Evolutionary conservation across 2,888 invertebrate genomes (phyloP), one percentile per base, ranked within the genome.

Genomic region (Campoletis raptor): DNA sequence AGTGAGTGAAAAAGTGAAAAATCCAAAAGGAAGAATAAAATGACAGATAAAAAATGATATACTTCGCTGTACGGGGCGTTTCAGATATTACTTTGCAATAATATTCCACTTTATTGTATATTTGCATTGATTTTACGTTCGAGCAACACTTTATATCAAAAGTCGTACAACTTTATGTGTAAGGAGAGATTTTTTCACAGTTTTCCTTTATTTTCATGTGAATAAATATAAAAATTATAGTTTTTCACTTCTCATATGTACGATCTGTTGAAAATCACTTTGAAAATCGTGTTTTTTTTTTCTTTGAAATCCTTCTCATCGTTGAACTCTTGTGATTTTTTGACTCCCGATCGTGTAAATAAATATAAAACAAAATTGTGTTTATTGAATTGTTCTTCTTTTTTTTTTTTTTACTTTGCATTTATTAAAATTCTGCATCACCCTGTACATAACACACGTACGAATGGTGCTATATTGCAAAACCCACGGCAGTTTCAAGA

Each of bases 1-100:
- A 76, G 64, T 76, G 80, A 85, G 77, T 86, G 83, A 81, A 86
- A 83, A 83, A 80, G 64, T 67, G 83, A 79, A 70, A 42, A 80
- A 81, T 74, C 30, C 61, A 70, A 78, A 36, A 40, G 61, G 37
- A 72, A 80, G 24, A 69, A 76, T 37, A 48, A 61, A 67, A 83
- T 48, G 8, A 45, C 57, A 40, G 52, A 77, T 4, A 40, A 78
- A 24, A 73, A 36, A n/a, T 40, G 74, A 36, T 24, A 54, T 18
- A 2, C 42, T 2, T 45, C 7, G 24, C 24, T 45, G 61, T 64
- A 64, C 76, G 7, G 64, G n/a, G 18, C 18, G 61, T 12, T 45
- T 36, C 66, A 48, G n/a, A 52, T 30, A n/a, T 12, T 10, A 12
- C 24, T 42, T 5, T 12, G 42, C 21, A 2, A n/a, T 12, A 24